Conservation (phyloP, 2,113 vertebrate species). For the Meles meles region DNA sequence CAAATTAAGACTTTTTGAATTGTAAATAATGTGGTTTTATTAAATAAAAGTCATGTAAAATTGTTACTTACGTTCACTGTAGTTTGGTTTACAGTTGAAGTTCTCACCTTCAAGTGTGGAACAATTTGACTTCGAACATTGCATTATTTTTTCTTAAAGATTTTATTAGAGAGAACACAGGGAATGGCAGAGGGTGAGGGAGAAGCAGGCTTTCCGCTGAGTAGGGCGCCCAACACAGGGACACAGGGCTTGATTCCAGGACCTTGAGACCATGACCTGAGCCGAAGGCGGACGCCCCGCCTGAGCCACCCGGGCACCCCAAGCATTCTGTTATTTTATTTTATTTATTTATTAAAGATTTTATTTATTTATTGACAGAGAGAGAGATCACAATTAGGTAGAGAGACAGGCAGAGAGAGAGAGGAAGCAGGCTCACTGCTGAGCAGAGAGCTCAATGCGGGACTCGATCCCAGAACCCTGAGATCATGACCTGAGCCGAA, state of each 20-base stretch:
- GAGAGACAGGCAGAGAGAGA: too few relatives aligned
- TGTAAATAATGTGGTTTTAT: slow-evolving; percentile 87
- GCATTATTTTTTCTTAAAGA: neutral
- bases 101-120: neutral
- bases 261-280: neutral
- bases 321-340: rapidly evolving
- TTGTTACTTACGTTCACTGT: slow-evolving; percentile 56
- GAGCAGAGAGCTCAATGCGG: too few relatives aligned
- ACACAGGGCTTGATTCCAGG: too few relatives aligned
- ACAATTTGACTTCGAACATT: neutral
- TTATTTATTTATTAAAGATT: too few relatives aligned
- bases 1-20: slow-evolving; percentile 80
- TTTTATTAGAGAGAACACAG: neutral
- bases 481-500: neutral
- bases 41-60: slow-evolving; percentile 85
- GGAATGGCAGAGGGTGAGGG: too few relatives aligned
- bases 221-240: too few relatives aligned
- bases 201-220: too few relatives aligned
- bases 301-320: too few relatives aligned
- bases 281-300: neutral
- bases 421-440: too few relatives aligned
- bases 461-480: too few relatives aligned
- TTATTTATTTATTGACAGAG: too few relatives aligned
- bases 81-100: neutral
- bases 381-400: too few relatives aligned